Evolutionary conservation across 2,797 vertebrate species (phyloP).

Genomic region (Chromis chromis): DNA sequence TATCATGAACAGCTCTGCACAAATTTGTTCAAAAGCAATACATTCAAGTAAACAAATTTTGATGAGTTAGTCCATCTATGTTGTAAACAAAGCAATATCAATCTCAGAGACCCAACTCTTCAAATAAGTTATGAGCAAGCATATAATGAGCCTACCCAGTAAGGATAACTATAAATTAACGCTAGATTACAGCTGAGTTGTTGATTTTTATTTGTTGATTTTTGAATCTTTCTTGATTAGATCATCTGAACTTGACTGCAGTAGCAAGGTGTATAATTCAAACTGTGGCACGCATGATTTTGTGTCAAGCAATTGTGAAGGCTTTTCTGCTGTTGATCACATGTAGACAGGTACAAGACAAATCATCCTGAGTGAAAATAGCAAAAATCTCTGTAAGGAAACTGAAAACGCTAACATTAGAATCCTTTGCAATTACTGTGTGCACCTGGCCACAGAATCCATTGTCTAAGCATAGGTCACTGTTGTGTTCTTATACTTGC

Average conservation of each 20-base stretch:
- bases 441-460: constrained; percentile 54
- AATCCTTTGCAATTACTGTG: constrained; percentile 22
- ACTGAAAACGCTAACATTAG: constrained; percentile 16
- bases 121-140: too few relatives aligned
- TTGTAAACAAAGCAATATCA: too few relatives aligned
- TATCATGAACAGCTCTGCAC: too few relatives aligned
- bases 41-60: too few relatives aligned
- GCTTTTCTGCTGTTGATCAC: neutral
- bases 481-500: constrained; percentile 41
- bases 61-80: too few relatives aligned
- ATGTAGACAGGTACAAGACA: neutral
- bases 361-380: neutral
- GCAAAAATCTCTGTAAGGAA: neutral
- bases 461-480: constrained; percentile 52
- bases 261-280: neutral
- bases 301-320: neutral
- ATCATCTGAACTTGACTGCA: neutral
- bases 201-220: neutral
- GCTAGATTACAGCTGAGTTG: too few relatives aligned
- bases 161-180: too few relatives aligned
- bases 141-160: too few relatives aligned
- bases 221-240: neutral
- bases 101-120: too few relatives aligned
- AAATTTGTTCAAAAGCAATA: too few relatives aligned
- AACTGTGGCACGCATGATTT: neutral